phyloP scores from a whole-genome alignment of 1,140 invertebrate species.

The Saccostrea echinata region DNA sequence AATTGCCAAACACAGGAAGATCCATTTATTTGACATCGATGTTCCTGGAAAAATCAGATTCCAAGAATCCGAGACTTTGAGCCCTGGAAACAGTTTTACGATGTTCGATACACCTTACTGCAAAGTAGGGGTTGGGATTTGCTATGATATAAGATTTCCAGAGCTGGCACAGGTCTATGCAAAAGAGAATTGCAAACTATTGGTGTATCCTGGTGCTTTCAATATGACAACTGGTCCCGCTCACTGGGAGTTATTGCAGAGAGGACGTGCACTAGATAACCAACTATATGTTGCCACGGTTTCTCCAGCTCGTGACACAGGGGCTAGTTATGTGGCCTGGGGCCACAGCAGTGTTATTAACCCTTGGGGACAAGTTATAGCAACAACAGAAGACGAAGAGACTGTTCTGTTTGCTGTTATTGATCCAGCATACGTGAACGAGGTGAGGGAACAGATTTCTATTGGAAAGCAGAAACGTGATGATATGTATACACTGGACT shows the following conservation, averaged over 20 bases:
- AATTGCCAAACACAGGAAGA: slow-evolving; percentile 82
- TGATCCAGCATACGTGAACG: slow-evolving; percentile 87
- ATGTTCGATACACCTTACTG: slow-evolving; percentile 87
- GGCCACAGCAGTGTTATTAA: slow-evolving; percentile 92
- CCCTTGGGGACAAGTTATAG: slow-evolving; percentile 92
- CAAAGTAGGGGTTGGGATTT: slow-evolving; percentile 94
- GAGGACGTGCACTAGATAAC: slow-evolving; percentile 92
- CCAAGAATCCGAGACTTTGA: slow-evolving; percentile 92
- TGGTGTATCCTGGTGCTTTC: slow-evolving; percentile 94
- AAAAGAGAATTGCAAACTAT: slow-evolving; percentile 88
- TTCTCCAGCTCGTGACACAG: slow-evolving; percentile 87
- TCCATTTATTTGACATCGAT: slow-evolving; percentile 98
- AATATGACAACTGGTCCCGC: slow-evolving; percentile 96
- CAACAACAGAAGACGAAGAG: slow-evolving; percentile 86
- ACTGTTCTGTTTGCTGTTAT: slow-evolving; percentile 88
- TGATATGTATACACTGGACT: slow-evolving; percentile 85
- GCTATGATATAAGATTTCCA: slow-evolving; percentile 95
- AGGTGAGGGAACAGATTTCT: slow-evolving; percentile 91
- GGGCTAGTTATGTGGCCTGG: slow-evolving; percentile 90
- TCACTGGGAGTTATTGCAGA: slow-evolving; percentile 93
- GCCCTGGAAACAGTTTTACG: slow-evolving; percentile 87
- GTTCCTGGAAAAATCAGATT: slow-evolving; percentile 95
- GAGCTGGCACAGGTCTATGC: slow-evolving; percentile 93
- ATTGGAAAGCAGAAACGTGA: slow-evolving; percentile 87
- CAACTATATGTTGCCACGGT: slow-evolving; percentile 83